Conservation (phyloP, 53 echinoderm and acorn worm species). For the Actinopyga echinites region DNA sequence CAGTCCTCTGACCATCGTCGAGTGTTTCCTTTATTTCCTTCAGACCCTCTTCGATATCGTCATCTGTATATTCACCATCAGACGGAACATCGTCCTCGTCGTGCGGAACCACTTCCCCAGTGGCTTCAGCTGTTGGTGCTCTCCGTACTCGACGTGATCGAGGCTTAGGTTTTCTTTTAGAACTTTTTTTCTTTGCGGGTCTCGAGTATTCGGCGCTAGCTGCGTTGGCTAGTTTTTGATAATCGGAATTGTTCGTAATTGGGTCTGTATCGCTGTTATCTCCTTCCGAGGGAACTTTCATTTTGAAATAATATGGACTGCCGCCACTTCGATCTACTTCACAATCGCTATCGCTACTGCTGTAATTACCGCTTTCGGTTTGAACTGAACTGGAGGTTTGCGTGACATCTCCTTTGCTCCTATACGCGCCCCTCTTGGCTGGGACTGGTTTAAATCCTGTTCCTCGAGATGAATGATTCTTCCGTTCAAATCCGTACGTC, state of each 20-base stretch:
- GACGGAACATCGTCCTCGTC: constrained; percentile 13
- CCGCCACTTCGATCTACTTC: neutral
- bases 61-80: constrained; percentile 22
- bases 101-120: neutral
- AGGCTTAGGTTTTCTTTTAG: constrained; percentile 1
- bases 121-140: constrained; percentile 15
- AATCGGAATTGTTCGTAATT: neutral
- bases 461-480: neutral
- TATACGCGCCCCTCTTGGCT: constrained; percentile 1
- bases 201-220: neutral
- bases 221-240: neutral
- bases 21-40: neutral
- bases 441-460: neutral
- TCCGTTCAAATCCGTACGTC: constrained; percentile 22
- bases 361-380: too few species aligned
- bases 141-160: constrained; percentile 17
- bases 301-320: constrained; percentile 34
- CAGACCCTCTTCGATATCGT: constrained; percentile 37
- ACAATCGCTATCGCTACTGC: constrained; percentile 22
- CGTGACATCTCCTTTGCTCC: neutral
- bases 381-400: neutral
- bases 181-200: constrained; percentile 8
- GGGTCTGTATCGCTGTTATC: neutral
- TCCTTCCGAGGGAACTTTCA: neutral
- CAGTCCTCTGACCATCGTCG: neutral